Conservation (phyloP, 1,140 invertebrate genomes). For the Colletes latitarsis region DNA sequence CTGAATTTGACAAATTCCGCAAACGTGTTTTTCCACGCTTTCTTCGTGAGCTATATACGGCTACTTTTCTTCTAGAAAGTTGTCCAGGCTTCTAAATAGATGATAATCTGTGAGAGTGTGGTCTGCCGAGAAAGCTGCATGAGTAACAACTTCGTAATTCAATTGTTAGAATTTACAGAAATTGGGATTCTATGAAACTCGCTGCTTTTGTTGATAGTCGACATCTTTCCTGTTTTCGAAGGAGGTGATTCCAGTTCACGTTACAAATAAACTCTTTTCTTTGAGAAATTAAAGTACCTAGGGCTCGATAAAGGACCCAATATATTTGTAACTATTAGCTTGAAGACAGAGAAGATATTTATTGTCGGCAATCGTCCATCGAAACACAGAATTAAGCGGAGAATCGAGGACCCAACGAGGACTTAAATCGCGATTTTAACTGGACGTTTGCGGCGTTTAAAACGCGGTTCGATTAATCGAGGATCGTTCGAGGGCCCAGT, state of each 20-base stretch:
- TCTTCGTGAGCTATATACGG: neutral
- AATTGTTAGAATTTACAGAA: neutral
- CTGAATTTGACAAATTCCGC: no score
- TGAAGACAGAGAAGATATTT: neutral
- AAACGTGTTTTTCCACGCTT: neutral
- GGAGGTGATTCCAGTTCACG: no score
- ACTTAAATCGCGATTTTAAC: neutral
- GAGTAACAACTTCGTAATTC: neutral
- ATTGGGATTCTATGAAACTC: neutral
- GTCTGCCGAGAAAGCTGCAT: neutral
- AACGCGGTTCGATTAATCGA: slow-evolving; percentile 23
- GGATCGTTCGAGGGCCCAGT: slow-evolving; percentile 16
- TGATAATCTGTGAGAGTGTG: neutral
- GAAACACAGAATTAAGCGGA: slow-evolving; percentile 7
- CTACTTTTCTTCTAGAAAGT: neutral
- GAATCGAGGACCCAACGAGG: slow-evolving; percentile 1
- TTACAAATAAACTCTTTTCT: no score
- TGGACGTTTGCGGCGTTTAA: neutral
- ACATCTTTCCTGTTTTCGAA: no score
- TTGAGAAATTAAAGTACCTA: no score
- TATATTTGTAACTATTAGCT: no score
- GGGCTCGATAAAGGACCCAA: no score
- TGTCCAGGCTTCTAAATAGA: neutral
- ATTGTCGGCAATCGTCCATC: slow-evolving; percentile 15
- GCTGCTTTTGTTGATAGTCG: no score